A percentile compares a stretch with the other conserved stretches of the same genome.
Conservation (phyloP, 2,888 invertebrate genomes). For the Panopea generosa region DNA sequence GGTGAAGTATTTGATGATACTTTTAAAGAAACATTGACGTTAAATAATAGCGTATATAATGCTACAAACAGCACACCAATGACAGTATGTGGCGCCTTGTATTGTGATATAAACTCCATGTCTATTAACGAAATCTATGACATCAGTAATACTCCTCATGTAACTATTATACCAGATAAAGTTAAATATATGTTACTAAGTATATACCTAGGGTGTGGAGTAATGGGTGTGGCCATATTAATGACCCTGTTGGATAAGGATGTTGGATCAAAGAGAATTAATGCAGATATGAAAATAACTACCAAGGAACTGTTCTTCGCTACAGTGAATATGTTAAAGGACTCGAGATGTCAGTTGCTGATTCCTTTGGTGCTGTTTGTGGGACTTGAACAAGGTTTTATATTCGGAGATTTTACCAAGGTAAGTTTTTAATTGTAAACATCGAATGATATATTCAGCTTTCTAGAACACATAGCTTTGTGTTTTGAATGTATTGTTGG, state of each 20-base stretch:
- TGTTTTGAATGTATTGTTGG: too few species aligned
- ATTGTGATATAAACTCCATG: constrained; percentile 62
- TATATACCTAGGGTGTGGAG: constrained; percentile 78
- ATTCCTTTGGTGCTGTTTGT: constrained; percentile 81
- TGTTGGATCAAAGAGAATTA: constrained; percentile 66
- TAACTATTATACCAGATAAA: constrained; percentile 67
- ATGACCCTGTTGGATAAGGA: constrained; percentile 77
- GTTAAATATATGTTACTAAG: constrained; percentile 78
- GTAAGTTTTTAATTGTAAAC: constrained; percentile 62
- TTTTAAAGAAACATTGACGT: neutral
- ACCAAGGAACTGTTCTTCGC: constrained; percentile 76
- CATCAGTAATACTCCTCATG: constrained; percentile 39
- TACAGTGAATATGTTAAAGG: constrained; percentile 78
- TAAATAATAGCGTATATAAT: constrained; percentile 9
- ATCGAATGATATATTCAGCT: neutral
- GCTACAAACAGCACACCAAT: constrained; percentile 29
- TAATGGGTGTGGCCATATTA: constrained; percentile 78
- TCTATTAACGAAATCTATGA: constrained; percentile 54
- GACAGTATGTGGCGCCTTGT: constrained; percentile 66
- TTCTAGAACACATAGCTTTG: too few species aligned
- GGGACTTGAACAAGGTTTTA: constrained; percentile 83
- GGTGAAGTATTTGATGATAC: constrained; percentile 9
- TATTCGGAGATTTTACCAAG: constrained; percentile 84
- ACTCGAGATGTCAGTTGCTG: constrained; percentile 80
- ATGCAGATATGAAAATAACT: constrained; percentile 64